Evolutionary conservation across 2,797 vertebrate genomes (phyloP).

Genomic region (Sebastes cheni): DNA sequence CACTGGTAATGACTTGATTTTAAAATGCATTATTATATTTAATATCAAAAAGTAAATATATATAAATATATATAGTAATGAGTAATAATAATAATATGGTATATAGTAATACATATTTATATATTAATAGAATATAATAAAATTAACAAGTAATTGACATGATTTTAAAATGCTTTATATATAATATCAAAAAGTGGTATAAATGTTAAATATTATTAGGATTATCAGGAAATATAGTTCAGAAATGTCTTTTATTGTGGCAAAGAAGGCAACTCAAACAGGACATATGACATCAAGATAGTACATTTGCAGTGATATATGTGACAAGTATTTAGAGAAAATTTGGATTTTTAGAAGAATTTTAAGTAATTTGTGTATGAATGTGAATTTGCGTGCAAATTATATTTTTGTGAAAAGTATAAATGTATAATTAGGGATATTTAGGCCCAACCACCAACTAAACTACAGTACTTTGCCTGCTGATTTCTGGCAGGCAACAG

Average conservation of each 20-base stretch:
- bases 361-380: not conserved
- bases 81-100: no score
- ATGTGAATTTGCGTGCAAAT: not conserved
- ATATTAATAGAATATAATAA: no score
- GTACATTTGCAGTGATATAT: not conserved
- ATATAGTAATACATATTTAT: no score
- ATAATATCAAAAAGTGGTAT: not conserved
- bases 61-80: no score
- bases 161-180: no score
- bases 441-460: slow-evolving; percentile 61
- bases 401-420: not conserved
- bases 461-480: slow-evolving; percentile 70
- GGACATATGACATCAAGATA: not conserved
- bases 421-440: slow-evolving; percentile 1
- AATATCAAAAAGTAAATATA: no score
- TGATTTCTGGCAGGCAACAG: slow-evolving; percentile 68
- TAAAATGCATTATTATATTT: no score
- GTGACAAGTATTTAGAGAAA: not conserved
- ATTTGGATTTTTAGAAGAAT: not conserved
- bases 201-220: not conserved
- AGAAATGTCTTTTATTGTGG: not conserved
- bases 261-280: not conserved
- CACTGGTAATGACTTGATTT: no score
- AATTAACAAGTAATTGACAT: no score
- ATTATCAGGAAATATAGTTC: no score